Base-by-base conservation (phyloP, 2,113 vertebrate genomes). In the Strix aluco region DNA sequence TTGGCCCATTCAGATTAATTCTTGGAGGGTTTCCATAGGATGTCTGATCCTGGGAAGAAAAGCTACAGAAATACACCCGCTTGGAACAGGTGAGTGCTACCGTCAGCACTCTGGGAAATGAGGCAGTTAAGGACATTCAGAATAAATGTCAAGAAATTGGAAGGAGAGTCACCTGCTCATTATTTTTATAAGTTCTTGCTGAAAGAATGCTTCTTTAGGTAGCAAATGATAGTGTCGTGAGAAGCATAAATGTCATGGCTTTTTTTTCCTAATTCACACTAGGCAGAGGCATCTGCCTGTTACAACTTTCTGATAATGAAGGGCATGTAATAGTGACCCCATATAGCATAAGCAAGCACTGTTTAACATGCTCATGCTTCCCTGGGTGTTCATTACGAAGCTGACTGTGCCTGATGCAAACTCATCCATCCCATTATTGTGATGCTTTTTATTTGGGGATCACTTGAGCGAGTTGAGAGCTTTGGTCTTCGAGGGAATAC, bases 81-180 rank as follows among this genome's bases (percentile, higher is more conserved):
- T 52, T 89, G 57, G 32, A 94, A 69, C 17, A 20, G 71, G 15
- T 81, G 85, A 84, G 49, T 8, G 47, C 59, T 70, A 47, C 77
- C 65, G 44, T 81, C 69, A 42, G 84, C 10, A 30, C 59, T 72
- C 90, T 52, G 59, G 72, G 83, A 88, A 86, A 92, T 17, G 34
- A 94, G 67, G 74, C 67, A 87, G 52, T 92, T 91, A 81, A 84
- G 77, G 54, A 90, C 57, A 46, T 85, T 61, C 49, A 40, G 88
- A 88, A 84, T 79, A 94, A 94, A 95, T 93, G 73, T 92, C 91
- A 94, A 93, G 88, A 95, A 93, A 90, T 77, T 92, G 66, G 59
- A 91, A 88, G 80, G 62, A 94, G 61, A 94, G 34, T 86, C 73
- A 81, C 86, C 85, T 85, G 80, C 88, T 96, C 69, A 90, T 97